phyloP scores from a whole-genome alignment of 2,797 vertebrate genomes.

The Sebastes taczanowskii region DNA sequence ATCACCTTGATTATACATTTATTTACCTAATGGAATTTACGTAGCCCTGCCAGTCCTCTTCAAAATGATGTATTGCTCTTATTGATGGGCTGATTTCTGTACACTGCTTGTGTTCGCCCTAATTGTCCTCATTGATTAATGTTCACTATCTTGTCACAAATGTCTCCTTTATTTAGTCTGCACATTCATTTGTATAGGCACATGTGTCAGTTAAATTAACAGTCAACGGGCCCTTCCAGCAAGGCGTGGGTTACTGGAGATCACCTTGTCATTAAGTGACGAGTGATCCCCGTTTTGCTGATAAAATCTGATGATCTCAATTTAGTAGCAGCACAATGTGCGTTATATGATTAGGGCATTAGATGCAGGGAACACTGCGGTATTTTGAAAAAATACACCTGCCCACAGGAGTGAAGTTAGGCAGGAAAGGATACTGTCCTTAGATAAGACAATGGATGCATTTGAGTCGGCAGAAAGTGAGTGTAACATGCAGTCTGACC shows the following conservation, averaged over 20 bases:
- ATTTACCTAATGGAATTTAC: conserved; percentile 81
- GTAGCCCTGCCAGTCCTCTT: conserved; percentile 75
- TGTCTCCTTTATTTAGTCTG: conserved; percentile 65
- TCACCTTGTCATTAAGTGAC: background rate
- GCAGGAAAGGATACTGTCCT: background rate
- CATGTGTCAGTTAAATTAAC: background rate
- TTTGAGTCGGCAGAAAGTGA: conserved; percentile 45
- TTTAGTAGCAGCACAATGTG: background rate
- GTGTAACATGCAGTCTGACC: conserved; percentile 60
- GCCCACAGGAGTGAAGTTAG: background rate
- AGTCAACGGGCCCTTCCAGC: background rate
- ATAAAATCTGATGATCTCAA: background rate
- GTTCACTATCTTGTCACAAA: conserved; percentile 75
- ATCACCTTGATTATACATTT: conserved; percentile 83
- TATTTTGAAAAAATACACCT: conserved; percentile 1
- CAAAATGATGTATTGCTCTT: conserved; percentile 80
- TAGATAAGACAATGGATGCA: conserved; percentile 10
- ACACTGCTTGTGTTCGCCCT: conserved; percentile 73
- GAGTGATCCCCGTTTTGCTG: background rate
- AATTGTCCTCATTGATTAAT: conserved; percentile 84
- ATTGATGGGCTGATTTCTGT: conserved; percentile 77
- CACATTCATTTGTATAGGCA: conserved; percentile 7
- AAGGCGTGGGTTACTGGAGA: background rate
- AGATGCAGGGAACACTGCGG: background rate
- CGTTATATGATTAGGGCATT: background rate